Conservation (phyloP, 2,797 vertebrate genomes). For the Pachyuromys duprasi region DNA sequence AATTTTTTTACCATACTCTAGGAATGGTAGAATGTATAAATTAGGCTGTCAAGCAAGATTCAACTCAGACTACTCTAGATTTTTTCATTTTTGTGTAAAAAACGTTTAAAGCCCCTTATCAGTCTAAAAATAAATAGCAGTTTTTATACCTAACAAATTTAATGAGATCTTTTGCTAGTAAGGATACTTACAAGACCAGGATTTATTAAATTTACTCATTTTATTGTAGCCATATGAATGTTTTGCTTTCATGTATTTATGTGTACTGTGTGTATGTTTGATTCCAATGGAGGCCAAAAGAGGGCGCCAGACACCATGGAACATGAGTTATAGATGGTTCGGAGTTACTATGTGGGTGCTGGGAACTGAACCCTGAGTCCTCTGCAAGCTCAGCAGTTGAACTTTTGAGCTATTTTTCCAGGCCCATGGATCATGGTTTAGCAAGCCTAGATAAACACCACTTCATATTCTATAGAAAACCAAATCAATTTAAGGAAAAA, state of each 20-base stretch:
- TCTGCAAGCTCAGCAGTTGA: background rate
- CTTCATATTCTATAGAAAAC: background rate
- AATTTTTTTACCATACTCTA: constrained; percentile 41
- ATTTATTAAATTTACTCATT: constrained; percentile 17
- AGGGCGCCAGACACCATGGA: background rate
- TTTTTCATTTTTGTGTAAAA: background rate
- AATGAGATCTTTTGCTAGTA: background rate
- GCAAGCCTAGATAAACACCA: background rate
- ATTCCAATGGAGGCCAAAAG: background rate
- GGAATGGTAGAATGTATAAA: constrained; percentile 39
- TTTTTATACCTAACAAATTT: background rate
- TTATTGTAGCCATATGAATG: background rate
- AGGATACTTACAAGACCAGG: background rate
- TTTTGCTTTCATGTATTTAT: background rate
- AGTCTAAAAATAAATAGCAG: background rate
- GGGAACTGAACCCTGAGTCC: background rate
- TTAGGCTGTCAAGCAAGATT: constrained; percentile 10
- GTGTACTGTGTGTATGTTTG: background rate
- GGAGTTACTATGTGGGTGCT: background rate
- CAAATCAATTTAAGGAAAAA: background rate
- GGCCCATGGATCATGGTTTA: no score
- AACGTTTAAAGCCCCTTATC: background rate
- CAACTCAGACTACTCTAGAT: background rate
- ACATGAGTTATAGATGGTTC: background rate
- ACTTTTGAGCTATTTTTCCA: background rate